These are phyloP conservation scores for Pollimyrus isidori DNA, from an alignment of 2,113 vertebrate genomes.

Conservation along the genomic window DNA sequence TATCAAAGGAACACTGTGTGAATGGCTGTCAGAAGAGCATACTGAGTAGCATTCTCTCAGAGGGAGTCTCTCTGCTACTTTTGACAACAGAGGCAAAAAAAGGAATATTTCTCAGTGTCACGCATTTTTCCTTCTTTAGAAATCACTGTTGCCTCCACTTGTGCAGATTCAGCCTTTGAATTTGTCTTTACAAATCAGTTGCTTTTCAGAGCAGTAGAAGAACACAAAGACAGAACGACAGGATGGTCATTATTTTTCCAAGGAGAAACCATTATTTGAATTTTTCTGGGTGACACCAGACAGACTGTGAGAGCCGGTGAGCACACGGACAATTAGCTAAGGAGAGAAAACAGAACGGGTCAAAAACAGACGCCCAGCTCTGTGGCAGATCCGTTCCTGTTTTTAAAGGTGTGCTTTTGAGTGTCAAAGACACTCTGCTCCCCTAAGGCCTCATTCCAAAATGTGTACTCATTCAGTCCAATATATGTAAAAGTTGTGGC, in stretches of 20 bases:
- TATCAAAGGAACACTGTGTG: background rate
- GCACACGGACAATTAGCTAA: background rate
- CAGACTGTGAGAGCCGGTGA: background rate
- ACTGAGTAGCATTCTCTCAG: background rate
- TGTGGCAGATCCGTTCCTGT: background rate
- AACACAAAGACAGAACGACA: background rate
- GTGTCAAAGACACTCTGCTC: background rate
- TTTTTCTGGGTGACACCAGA: background rate
- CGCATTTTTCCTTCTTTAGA: background rate
- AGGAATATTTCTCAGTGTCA: background rate
- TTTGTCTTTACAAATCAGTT: conserved; percentile 6
- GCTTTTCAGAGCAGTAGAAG: background rate
- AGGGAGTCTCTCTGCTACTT: background rate
- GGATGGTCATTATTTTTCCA: background rate
- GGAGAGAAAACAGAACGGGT: background rate
- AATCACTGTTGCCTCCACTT: background rate
- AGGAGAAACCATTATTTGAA: background rate
- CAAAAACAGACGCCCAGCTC: background rate
- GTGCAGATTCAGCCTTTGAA: background rate
- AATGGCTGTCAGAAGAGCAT: background rate
- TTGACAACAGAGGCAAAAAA: background rate
- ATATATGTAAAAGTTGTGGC: background rate
- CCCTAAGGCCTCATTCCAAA: background rate
- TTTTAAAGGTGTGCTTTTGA: background rate
- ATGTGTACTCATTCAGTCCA: background rate